Base-by-base conservation (phyloP, 2,888 invertebrate genomes). In the Norana najaformis region DNA sequence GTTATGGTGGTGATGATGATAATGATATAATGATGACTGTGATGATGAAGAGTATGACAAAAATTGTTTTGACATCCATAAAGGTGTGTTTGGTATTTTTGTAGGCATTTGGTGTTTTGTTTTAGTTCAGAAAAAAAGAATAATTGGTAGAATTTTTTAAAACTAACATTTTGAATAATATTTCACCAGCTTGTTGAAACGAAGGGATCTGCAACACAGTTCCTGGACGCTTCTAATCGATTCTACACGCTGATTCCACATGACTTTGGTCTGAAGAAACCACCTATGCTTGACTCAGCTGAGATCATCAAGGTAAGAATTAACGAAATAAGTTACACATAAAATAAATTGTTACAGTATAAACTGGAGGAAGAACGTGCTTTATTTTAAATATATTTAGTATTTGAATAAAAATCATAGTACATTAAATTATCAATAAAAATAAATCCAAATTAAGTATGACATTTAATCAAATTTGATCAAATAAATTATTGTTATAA, bases 211-310 rank as follows among this genome's bases (percentile, higher is more conserved):
- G 92, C 93, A 82, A 93, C 94, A 0, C 93, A 93, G 92, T 96
- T 98, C 90, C 96, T 98, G 83, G 98, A 98, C 94, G 97, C 97
- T 0, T 97, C 98, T 1, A 99, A 99, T 95, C 96, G 96, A 93
- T 99, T 99, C 95, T 99, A 98, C 95, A 98, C 99, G 0, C 95
- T 98, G 89, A 97, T 99, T 91, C 99, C 99, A 0, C 99, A 99
- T 94, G 97, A 97, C 93, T 99, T 98, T 94, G 99, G 99, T 0
- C 95, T 97, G 83, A 96, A 96, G 34, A 96, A 96, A 92, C 97
- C 98, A 0, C 97, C 97, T 4, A 94, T 98, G 83, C 96, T 99
- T 89, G 96, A 98, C 93, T 96, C 96, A 36, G 94, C 96, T 13
- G 97, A 97, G 89, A 95, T 97, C 89, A 96, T 99, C 91, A 95